Base-by-base conservation (phyloP, 2,888 invertebrate genomes). In the Synergus japonicus region DNA sequence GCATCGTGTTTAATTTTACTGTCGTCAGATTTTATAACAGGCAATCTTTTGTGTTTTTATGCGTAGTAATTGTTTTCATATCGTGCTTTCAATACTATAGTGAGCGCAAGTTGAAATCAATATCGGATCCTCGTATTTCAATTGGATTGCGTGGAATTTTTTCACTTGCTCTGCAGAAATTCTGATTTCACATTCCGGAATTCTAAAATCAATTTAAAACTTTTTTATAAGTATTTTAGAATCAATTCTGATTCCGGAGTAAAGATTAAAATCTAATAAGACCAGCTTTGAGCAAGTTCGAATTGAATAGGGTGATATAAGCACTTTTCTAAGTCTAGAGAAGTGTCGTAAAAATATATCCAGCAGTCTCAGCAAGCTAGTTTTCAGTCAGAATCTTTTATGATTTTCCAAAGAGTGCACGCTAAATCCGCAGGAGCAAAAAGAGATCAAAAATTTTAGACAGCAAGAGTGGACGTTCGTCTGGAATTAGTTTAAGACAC, bases 401-500 rank as follows among this genome's bases (percentile, higher is more conserved):
- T 29, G 29, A 29, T 29, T 29, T 29, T 29, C 29, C 29, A 29
- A 29, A 29, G 29, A 29, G 29, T 29, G 2, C 29, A 13, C 46
- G 13, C 13, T 9, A 43, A 41, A 66, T 15, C n/a, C 15, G n/a
- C 15, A 66, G n/a, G 8, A 66, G 12, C 41, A 10, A 66, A 66
- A 15, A 29, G 46, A 10, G n/a, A 37, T 37, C 41, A 73, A 73
- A 54, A n/a, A 0, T 12, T 9, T 12, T 10, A 60, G 60, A 3
- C 60, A 60, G 22, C 8, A 22, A 76, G 64, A 22, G 73, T 49
- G 79, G 79, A 67, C 81, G 78, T 78, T 78, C 76, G 79, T 13
- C 66, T 66, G 76, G 82, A 84, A 86, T 86, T 86, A 83, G 81
- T 81, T 69, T 65, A 67, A 80, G 83, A 84, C 82, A 83, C 83